Evolutionary conservation across 2,797 vertebrate species (phyloP).

Genomic region (Sandelia bainsii): DNA sequence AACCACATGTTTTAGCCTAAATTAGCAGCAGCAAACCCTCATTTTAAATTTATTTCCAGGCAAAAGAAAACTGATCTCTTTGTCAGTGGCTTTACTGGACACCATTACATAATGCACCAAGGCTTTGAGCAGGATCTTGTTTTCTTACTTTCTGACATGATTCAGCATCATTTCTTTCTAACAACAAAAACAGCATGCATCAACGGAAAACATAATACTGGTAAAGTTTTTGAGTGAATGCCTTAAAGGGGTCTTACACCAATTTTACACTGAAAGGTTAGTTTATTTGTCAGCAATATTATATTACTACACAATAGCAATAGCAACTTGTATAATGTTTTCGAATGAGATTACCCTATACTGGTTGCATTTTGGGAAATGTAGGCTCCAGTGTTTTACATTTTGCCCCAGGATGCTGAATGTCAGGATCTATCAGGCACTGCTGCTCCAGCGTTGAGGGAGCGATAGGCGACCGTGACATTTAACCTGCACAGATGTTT

Average conservation of each 20-base stretch:
- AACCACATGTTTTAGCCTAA: slow-evolving; percentile 1
- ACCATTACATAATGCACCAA: slow-evolving; percentile 49
- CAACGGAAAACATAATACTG: neutral
- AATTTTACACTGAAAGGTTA: neutral
- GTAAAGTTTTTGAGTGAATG: neutral
- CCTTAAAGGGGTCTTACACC: slow-evolving; percentile 1
- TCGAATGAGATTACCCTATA: too few species aligned
- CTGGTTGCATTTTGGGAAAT: too few species aligned
- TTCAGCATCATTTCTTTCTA: slow-evolving; percentile 19
- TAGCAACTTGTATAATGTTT: too few species aligned
- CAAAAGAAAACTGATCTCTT: slow-evolving; percentile 26
- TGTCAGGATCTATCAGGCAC: too few species aligned
- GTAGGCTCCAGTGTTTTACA: neutral
- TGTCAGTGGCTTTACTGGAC: too few species aligned
- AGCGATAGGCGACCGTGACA: neutral
- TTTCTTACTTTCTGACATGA: slow-evolving; percentile 57
- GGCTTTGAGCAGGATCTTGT: slow-evolving; percentile 41
- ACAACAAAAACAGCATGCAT: slow-evolving; percentile 4
- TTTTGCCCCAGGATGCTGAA: neutral
- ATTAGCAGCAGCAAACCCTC: slow-evolving; percentile 35
- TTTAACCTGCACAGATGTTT: slow-evolving; percentile 5
- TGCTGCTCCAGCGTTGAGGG: neutral
- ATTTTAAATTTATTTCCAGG: slow-evolving; percentile 53
- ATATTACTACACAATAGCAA: too few species aligned
- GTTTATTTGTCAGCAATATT: too few species aligned